A percentile compares a stretch with the other conserved stretches of the same genome.
Conservation (phyloP, 1,140 invertebrate species). For the Drosophila oshimai region DNA sequence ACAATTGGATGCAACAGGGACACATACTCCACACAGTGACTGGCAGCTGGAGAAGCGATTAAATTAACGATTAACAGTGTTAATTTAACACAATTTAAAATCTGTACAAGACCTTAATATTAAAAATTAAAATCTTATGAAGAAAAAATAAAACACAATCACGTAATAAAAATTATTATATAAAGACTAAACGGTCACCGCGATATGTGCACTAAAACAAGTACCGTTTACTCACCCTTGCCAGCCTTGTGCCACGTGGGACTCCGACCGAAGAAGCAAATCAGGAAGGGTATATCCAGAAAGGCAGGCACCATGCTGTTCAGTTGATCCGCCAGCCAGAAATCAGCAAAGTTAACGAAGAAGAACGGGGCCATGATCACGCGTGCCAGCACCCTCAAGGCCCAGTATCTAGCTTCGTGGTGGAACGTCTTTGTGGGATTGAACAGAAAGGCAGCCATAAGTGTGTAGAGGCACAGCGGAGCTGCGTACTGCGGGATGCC, state of each 20-base stretch:
- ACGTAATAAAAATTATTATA: too few species aligned
- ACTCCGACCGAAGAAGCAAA: conserved; percentile 91
- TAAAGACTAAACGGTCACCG: too few species aligned
- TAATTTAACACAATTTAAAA: neutral
- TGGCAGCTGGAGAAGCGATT: conserved; percentile 83
- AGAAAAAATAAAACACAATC: neutral
- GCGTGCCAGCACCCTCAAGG: conserved; percentile 84
- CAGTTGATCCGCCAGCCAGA: conserved; percentile 99
- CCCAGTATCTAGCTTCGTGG: conserved; percentile 89
- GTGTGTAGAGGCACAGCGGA: conserved; percentile 88
- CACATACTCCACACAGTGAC: conserved; percentile 86
- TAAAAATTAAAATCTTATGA: neutral
- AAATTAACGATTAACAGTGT: conserved; percentile 8
- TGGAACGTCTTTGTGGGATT: conserved; percentile 92
- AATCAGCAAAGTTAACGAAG: conserved; percentile 98
- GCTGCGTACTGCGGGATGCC: conserved; percentile 90
- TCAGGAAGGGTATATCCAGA: conserved; percentile 96
- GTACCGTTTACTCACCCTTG: conserved; percentile 83
- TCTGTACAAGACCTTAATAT: neutral
- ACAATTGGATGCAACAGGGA: conserved; percentile 90
- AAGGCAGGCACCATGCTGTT: conserved; percentile 96
- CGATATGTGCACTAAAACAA: too few species aligned
- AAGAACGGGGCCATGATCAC: conserved; percentile 96
- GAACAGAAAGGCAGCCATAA: conserved; percentile 89
- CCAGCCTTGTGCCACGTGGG: conserved; percentile 87